Evolutionary conservation across 2,113 vertebrate genomes (phyloP), one percentile per base, ranked within the genome.

Genomic region (Etheostoma cragini): DNA sequence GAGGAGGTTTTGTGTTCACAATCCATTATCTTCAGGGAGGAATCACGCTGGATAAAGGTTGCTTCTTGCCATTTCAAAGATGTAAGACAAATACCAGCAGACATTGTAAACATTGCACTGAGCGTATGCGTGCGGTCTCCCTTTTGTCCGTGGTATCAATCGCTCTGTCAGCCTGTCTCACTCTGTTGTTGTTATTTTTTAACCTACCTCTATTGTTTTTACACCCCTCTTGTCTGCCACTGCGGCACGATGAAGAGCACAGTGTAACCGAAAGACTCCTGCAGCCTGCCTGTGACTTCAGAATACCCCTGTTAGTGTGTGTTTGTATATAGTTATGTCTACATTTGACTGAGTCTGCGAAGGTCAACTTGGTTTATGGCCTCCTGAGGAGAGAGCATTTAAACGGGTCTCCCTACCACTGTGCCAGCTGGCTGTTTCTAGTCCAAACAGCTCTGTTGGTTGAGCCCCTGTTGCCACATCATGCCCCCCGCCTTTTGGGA

Each of bases 21-120:
- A 92, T 92, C 91, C 87, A 92, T 94, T 93, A 92, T 92, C 91
- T 89, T 90, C 81, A 74, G 78, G 89, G 81, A 83, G 62, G 85
- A 90, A 78, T 81, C 77, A 30, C 61, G 54, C 46, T 33, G 80
- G 78, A 92, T 90, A 91, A 92, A 94, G 92, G 89, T 94, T 91
- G 82, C 86, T 89, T 72, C 72, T 38, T 89, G 91, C 90, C 87
- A 87, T 92, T 88, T 93, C 77, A 61, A 62, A 90, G 88, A 91
- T 83, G 81, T 85, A 87, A 91, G 83, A 87, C 87, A 93, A 93
- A 93, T 91, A 93, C 67, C 90, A 86, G 86, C 85, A 73, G 87
- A 69, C 73, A 38, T 76, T 88, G 90, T 89, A 92, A 91, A 94
- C 89, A 92, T 45, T 49, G 78, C 56, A 10, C 71, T 17, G 72